Base-by-base conservation (phyloP, 1,140 invertebrate genomes). In the Argopecten irradians region DNA sequence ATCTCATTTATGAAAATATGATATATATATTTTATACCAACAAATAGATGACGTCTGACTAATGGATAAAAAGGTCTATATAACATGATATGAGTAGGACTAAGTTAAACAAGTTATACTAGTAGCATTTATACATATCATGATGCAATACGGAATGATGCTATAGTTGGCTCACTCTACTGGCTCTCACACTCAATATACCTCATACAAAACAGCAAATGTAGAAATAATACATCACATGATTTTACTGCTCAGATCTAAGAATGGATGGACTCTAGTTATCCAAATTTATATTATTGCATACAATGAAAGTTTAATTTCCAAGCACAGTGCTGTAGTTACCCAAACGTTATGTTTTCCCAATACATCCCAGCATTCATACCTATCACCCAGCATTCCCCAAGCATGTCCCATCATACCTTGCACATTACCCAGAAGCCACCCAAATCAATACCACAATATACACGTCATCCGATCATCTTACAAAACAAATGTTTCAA, bases 21-120 rank as follows among this genome's bases (percentile, higher is more conserved):
- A 71, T 71, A 71, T 71, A 71, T 71, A 71, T 71, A 71, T 71
- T 28, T 71, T 71, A 71, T 71, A 71, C n/a, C 55, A 71, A 71
- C 55, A n/a, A 71, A 71, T 71, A 71, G 55, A 71, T 71, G 55
- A 71, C 13, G 55, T 71, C 55, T 71, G 55, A 71, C 55, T 71
- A 71, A 71, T 71, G 5, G 55, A 71, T 71, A 71, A 71, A 71
- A 71, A 71, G 55, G 55, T 71, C 55, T 71, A 71, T 71, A 71
- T 71, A 71, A 71, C 55, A 71, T 71, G 55, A 71, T 71, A 71
- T 71, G 55, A n/a, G 55, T 71, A 71, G 5, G 55, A n/a, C 55
- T 71, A 71, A 71, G 55, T 46, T 46, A 46, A 46, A 46, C 43
- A 46, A 46, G 43, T 71, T 71, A 71, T 71, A 71, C 55, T n/a